These are phyloP conservation scores for Pheosia tremula DNA, from an alignment of 2,888 invertebrate species.

Conservation along the genomic window DNA sequence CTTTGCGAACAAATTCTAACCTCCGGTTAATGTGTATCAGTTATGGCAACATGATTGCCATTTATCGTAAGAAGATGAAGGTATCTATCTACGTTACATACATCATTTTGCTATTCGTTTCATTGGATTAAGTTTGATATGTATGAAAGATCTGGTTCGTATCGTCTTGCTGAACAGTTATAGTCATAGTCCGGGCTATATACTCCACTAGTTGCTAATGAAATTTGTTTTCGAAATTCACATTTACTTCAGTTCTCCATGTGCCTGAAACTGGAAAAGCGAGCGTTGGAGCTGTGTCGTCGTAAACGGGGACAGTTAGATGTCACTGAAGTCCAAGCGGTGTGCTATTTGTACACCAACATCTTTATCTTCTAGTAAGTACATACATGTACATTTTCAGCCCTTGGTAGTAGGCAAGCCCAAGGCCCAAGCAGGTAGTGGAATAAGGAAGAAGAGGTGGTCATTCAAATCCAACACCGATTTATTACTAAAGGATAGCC, in stretches of 20 bases:
- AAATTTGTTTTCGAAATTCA: constrained; percentile 9
- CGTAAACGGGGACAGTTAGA: constrained; percentile 61
- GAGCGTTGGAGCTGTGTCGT: constrained; percentile 56
- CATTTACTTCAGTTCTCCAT: constrained; percentile 45
- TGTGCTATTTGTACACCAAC: constrained; percentile 61
- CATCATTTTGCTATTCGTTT: background rate
- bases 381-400: constrained; percentile 5
- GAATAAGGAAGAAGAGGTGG: too few species aligned
- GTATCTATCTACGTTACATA: constrained; percentile 40
- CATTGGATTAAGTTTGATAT: background rate
- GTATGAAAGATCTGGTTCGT: background rate
- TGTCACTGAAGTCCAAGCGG: constrained; percentile 58
- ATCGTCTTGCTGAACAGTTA: too few species aligned
- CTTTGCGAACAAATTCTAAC: constrained; percentile 77
- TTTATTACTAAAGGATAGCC: too few species aligned
- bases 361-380: constrained; percentile 68
- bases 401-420: too few species aligned
- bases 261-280: constrained; percentile 54
- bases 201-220: too few species aligned
- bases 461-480: too few species aligned
- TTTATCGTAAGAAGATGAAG: constrained; percentile 47
- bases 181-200: too few species aligned
- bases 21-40: constrained; percentile 80
- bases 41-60: constrained; percentile 78
- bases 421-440: too few species aligned